Base-by-base conservation (phyloP, 2,888 invertebrate species). In the Drosophila subsilvestris region DNA sequence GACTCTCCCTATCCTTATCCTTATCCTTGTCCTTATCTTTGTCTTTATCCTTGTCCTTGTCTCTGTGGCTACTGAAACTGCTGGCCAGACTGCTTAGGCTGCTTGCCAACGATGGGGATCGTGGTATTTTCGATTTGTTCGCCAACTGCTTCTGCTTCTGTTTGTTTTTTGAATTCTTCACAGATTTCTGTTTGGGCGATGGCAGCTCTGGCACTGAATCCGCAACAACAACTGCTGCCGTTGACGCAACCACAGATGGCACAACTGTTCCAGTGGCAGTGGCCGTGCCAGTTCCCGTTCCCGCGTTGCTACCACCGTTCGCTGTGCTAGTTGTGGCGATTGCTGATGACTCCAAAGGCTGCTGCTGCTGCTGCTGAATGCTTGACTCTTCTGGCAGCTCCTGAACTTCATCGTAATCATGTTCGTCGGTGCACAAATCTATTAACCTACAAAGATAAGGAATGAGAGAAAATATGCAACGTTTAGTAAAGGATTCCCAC, bases 401-500 rank as follows among this genome's bases (percentile, higher is more conserved):
- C 75, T 86, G 88, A 81, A 90, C 91, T 74, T 90, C 90, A 85
- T 90, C 91, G 89, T 90, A 89, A 57, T 90, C 90, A 88, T 90
- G 89, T 72, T 90, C 90, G 76, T 90, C 90, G 75, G 81, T 88
- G 76, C 90, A 90, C 80, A 90, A 89, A 86, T 90, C 91, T 83
- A 91, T 90, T 89, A 91, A 84, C 85, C 90, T 90, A 74, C 2
- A 81, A 81, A 25, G 25, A 12, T 6, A 44, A 63, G 27, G 1
- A 49, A 54, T 7, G 51, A 9, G 25, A 10, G 17, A 48, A 42
- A 7, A 17, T 8, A 42, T 10, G n/a, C 5, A 17, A 42, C 32
- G 29, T 22, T 53, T 22, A 27, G 9, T 43, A 55, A 29, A 8
- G 27, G 5, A 50, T 32, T 12, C 32, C 4, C 32, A 4, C 4